Percentiles rank a stretch among this genome's conserved stretches.
Evolutionary conservation across 2,888 invertebrate species (phyloP).

Genomic region (Leptopilina myrica): DNA sequence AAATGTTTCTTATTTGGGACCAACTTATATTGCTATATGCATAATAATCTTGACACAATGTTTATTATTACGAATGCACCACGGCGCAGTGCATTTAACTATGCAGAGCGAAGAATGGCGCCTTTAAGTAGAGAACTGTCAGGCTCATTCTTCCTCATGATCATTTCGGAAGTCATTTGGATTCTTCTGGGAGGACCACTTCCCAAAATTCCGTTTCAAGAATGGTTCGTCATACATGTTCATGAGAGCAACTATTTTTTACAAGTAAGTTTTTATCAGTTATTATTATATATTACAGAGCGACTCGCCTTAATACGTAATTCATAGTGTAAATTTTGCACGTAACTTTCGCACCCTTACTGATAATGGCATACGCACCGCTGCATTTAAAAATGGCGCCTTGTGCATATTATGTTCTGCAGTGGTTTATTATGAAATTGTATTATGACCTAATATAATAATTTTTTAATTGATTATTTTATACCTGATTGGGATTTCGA

Average conservation of each 20-base stretch:
- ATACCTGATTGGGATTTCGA: too few species aligned
- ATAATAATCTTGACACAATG: slow-evolving; percentile 58
- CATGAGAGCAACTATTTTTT: slow-evolving; percentile 60
- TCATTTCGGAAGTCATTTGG: slow-evolving; percentile 63
- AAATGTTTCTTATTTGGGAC: slow-evolving; percentile 69
- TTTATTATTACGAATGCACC: slow-evolving; percentile 62
- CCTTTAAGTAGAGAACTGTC: slow-evolving; percentile 61
- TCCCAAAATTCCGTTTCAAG: background rate
- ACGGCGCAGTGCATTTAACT: slow-evolving; percentile 65
- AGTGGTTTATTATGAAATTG: too few species aligned
- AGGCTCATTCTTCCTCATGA: slow-evolving; percentile 65
- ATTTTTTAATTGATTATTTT: too few species aligned
- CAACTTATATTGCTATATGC: slow-evolving; percentile 71
- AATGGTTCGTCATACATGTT: slow-evolving; percentile 58
- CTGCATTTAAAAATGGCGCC: too few species aligned
- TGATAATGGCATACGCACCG: too few species aligned
- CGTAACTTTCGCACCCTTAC: too few species aligned
- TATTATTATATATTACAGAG: background rate
- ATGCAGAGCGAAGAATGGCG: slow-evolving; percentile 66
- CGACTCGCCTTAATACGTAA: too few species aligned
- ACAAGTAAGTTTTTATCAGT: slow-evolving; percentile 49
- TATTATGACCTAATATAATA: too few species aligned
- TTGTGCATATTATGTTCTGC: too few species aligned
- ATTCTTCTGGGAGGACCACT: slow-evolving; percentile 59
- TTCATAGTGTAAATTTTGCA: too few species aligned